Evolutionary conservation across 2,113 vertebrate species (phyloP), one percentile per base, ranked within the genome.

Genomic region (Melanotaenia duboulayi): DNA sequence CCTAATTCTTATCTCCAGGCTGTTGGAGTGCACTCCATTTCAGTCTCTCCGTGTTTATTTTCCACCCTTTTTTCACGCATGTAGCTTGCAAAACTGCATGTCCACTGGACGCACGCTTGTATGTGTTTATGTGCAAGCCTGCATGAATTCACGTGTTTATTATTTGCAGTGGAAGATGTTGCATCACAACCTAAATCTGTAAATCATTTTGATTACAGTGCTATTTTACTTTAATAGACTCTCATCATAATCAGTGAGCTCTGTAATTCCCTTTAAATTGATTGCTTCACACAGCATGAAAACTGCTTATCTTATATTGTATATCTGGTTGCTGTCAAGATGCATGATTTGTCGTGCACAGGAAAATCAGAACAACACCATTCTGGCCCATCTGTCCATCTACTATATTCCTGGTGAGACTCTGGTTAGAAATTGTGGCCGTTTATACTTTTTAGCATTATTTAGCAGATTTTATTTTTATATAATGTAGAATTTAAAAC

Each of bases 181-280:
- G 48, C 58, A 67, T 72, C 80, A 54, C 57, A 58, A 50, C 78
- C 60, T 17, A 51, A 64, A 75, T 80, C 70, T 50, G 61, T 77
- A 85, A 86, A 89, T 87, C 78, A 82, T 76, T 92, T 81, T 90
- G 79, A 92, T 86, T 80, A 71, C 79, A 40, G 62, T 76, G 78
- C 71, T 87, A 61, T 87, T 90, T 86, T 85, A 81, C 61, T 80
- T 87, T 80, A 87, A 88, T 86, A 72, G 85, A 77, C 82, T 84
- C 87, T 89, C 87, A 87, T 87, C 80, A 80, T 84, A 88, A 87
- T 90, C 90, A 89, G 71, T 80, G 80, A 85, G 87, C 82, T 84
- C 78, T 72, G 73, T 89, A 85, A 87, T 86, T 90, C 74, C 70
- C 50, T 76, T 76, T 69, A 89, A 87, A 91, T 85, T 77, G 85